phyloP scores from a whole-genome alignment of 1,140 invertebrate species.

The Radopholus similis region DNA sequence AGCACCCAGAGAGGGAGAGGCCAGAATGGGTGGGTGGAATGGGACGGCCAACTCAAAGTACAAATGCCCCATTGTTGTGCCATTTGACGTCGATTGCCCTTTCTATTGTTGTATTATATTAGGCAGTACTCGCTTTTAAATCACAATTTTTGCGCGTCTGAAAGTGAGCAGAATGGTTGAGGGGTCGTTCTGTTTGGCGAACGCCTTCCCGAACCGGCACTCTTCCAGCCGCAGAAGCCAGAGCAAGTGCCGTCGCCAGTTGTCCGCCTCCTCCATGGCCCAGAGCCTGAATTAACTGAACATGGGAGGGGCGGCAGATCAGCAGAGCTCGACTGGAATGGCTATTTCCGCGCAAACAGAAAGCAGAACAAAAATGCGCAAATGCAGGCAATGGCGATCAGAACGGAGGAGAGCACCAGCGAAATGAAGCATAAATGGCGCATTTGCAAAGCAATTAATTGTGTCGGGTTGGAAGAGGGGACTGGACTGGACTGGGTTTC shows the following conservation, averaged over 20 bases:
- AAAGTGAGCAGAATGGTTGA: background rate
- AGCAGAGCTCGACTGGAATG: background rate
- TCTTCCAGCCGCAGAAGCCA: slow-evolving; percentile 1
- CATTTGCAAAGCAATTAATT: slow-evolving; percentile 3
- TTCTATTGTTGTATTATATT: too few species aligned
- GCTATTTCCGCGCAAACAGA: background rate
- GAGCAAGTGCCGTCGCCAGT: background rate
- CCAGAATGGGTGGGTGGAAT: too few species aligned
- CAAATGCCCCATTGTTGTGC: too few species aligned
- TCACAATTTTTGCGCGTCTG: background rate
- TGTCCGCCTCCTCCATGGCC: slow-evolving; percentile 1
- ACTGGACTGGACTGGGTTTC: too few species aligned
- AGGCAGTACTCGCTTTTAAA: too few species aligned
- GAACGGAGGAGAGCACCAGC: background rate
- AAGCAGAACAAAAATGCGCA: slow-evolving; percentile 3
- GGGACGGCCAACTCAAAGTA: too few species aligned
- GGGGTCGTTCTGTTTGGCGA: background rate
- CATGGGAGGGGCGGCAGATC: background rate
- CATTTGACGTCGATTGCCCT: too few species aligned
- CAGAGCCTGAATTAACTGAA: background rate
- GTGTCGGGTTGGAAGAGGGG: too few species aligned
- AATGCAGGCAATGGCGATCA: background rate
- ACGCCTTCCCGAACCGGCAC: background rate
- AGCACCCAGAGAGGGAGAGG: too few species aligned
- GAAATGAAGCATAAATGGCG: slow-evolving; percentile 2